A percentile compares a stretch with the other conserved stretches of the same genome.
phyloP scores from a whole-genome alignment of 1,140 invertebrate species.

The Vanessa tameamea region DNA sequence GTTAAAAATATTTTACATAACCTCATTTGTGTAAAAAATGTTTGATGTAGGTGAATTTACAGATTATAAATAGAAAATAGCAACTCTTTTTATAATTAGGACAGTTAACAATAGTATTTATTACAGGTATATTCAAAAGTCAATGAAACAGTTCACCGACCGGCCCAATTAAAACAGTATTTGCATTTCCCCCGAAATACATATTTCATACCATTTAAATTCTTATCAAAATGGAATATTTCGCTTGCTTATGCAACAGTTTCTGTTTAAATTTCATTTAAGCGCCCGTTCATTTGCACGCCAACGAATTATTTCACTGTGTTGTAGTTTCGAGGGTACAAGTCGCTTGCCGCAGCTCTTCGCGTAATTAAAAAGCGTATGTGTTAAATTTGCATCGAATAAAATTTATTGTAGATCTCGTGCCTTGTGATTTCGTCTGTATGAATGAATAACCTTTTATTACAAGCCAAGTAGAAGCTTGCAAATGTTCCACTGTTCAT shows the following conservation, averaged over 20 bases:
- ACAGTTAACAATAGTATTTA: too few species aligned
- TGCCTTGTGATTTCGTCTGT: too few species aligned
- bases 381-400: too few species aligned
- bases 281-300: constrained; percentile 10
- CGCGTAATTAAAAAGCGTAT: neutral
- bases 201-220: constrained; percentile 8
- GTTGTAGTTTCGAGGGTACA: neutral
- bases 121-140: neutral
- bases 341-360: neutral
- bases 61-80: too few species aligned
- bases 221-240: constrained; percentile 11
- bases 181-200: neutral
- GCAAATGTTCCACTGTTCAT: too few species aligned
- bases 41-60: too few species aligned
- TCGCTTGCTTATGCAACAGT: neutral
- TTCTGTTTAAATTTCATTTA: constrained; percentile 9
- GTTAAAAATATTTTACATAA: too few species aligned
- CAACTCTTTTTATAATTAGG: too few species aligned
- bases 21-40: too few species aligned
- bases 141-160: neutral
- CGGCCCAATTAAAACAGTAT: neutral
- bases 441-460: too few species aligned
- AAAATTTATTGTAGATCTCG: too few species aligned
- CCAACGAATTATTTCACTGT: neutral
- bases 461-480: too few species aligned